These are phyloP conservation scores for Patella caerulea DNA, from an alignment of 2,888 invertebrate genomes.

Conservation along the genomic window DNA sequence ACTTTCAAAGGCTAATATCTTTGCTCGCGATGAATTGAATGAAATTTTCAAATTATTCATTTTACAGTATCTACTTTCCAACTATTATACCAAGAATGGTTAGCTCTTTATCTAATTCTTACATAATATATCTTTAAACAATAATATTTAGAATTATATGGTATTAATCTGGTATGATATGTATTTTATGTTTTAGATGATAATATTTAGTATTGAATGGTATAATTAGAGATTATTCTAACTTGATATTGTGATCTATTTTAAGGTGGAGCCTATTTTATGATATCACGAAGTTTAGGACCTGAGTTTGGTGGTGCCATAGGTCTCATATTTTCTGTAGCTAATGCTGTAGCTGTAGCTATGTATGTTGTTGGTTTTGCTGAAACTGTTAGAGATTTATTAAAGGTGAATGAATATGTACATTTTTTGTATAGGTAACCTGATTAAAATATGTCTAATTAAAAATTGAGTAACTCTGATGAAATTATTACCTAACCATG, in stretches of 20 bases:
- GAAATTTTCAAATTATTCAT: too few species aligned
- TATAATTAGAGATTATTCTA: background rate
- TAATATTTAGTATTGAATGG: background rate
- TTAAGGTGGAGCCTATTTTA: conserved; percentile 94
- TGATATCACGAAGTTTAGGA: conserved; percentile 95
- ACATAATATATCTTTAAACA: too few species aligned
- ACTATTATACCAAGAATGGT: too few species aligned
- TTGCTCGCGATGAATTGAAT: too few species aligned
- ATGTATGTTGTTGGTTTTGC: conserved; percentile 99
- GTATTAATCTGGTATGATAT: background rate
- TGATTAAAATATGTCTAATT: too few species aligned
- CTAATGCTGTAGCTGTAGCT: conserved; percentile 95
- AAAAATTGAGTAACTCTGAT: too few species aligned
- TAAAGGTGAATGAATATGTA: conserved; percentile 61
- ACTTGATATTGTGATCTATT: background rate
- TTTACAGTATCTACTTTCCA: too few species aligned
- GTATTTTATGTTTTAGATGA: background rate
- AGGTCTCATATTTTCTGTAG: conserved; percentile 95
- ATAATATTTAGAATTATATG: too few species aligned
- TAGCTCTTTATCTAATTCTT: too few species aligned
- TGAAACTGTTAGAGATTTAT: conserved; percentile 80
- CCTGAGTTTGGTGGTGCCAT: conserved; percentile 97
- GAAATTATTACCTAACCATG: too few species aligned
- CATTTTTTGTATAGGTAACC: too few species aligned
- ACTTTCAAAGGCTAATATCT: too few species aligned